phyloP scores from a whole-genome alignment of 1,140 invertebrate species.

The Conopomorpha cramerella region DNA sequence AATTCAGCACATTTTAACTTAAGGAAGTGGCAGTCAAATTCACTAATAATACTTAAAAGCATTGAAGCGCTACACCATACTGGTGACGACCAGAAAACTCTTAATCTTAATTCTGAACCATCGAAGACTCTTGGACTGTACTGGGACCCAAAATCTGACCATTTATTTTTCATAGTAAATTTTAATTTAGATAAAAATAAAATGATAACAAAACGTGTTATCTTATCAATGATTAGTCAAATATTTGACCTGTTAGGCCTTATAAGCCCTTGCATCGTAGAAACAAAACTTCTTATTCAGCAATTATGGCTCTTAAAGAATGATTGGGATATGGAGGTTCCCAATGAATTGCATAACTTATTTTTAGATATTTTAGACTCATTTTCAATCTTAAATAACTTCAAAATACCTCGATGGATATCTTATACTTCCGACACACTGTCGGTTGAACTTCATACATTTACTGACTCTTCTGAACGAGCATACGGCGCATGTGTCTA shows the following conservation, averaged over 20 bases:
- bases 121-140: constrained; percentile 9
- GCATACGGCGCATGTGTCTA: constrained; percentile 12
- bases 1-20: background rate
- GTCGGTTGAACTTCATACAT: constrained; percentile 9
- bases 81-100: background rate
- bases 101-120: background rate
- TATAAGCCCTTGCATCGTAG: constrained; percentile 8
- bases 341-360: constrained; percentile 1
- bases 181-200: constrained; percentile 2
- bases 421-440: background rate
- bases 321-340: constrained; percentile 7
- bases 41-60: background rate
- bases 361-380: constrained; percentile 7
- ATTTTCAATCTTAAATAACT: constrained; percentile 6
- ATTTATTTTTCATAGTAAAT: constrained; percentile 4
- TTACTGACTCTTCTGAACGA: constrained; percentile 2
- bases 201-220: constrained; percentile 7
- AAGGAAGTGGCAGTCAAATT: background rate
- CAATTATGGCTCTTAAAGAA: constrained; percentile 5
- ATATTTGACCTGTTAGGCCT: constrained; percentile 12
- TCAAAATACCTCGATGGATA: constrained; percentile 10
- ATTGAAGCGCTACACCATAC: background rate
- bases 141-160: constrained; percentile 8
- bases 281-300: constrained; percentile 9
- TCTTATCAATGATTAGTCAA: constrained; percentile 8